Conservation (phyloP, 2,113 vertebrate genomes). For the Vireo altiloquus region DNA sequence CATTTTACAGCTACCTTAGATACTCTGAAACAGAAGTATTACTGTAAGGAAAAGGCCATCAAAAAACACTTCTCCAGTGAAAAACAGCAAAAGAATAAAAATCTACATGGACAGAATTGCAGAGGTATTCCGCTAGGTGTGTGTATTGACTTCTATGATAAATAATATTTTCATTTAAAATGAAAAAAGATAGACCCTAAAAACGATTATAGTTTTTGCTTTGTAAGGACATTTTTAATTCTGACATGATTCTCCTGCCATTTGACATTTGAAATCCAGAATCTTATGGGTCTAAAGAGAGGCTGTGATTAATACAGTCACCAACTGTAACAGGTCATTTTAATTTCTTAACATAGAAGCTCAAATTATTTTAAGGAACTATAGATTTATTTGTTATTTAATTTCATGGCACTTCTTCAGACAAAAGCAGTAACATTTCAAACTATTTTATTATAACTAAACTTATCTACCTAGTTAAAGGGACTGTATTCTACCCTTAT, state of each 20-base stretch:
- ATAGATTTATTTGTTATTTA: neutral
- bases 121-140: neutral
- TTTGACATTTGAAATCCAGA: neutral
- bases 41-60: neutral
- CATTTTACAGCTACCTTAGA: neutral
- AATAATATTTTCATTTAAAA: neutral
- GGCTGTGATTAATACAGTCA: neutral
- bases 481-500: neutral
- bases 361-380: neutral
- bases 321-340: neutral
- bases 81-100: neutral
- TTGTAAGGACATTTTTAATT: neutral
- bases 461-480: neutral
- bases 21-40: neutral
- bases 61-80: neutral
- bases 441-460: neutral
- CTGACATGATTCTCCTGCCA: neutral
- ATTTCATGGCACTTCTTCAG: neutral
- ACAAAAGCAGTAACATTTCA: neutral
- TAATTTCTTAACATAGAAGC: neutral
- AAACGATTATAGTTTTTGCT: neutral
- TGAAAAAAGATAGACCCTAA: neutral
- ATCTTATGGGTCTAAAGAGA: neutral
- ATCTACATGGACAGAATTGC: neutral
- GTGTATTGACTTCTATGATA: neutral